Evolutionary conservation across 2,797 vertebrate species (phyloP), one percentile per base, ranked within the genome.

Genomic region (Micromesistius poutassou): DNA sequence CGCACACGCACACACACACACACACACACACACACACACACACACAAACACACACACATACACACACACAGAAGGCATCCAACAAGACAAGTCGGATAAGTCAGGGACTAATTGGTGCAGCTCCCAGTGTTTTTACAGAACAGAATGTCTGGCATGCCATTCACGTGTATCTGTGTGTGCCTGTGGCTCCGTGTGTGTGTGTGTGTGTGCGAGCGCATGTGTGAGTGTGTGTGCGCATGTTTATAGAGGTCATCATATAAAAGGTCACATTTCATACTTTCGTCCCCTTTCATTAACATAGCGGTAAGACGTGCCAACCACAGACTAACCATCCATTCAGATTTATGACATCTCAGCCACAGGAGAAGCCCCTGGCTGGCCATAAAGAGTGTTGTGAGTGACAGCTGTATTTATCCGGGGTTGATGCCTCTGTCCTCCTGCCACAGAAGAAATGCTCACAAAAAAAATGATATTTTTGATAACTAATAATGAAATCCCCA

Each of bases 401-500:
- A 55, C 46, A 55, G 12, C 42, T 22, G 19, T 19, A 19, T 55
- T 55, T 4, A 22, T 55, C 19, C 16, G 6, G 16, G 3, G 13
- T 14, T 13, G 42, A 46, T 16, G 42, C 16, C 46, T 22, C 19
- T 55, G 46, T 55, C 46, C 19, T 55, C 16, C 46, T 22, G 5
- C 46, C 3, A 50, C 46, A 50, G 1, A 50, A 50, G 2, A 22
- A 3, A 50, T 6, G 40, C 40, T 13, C 12, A 42, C 40, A 14
- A 42, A 42, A 9, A 9, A 7, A 50, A 50, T 22, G 19, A 30
- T 38, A 1, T 73, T 73, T 36, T 72, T 70, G 66, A 70, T 30
- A 30, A 62, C 68, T 77, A 31, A 70, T 28, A 33, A 42, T 35
- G 19, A 36, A 78, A 68, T 75, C 75, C 75, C 75, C 85, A 86